Conservation (phyloP, 2,888 invertebrate species). For the Netelia virgata region DNA sequence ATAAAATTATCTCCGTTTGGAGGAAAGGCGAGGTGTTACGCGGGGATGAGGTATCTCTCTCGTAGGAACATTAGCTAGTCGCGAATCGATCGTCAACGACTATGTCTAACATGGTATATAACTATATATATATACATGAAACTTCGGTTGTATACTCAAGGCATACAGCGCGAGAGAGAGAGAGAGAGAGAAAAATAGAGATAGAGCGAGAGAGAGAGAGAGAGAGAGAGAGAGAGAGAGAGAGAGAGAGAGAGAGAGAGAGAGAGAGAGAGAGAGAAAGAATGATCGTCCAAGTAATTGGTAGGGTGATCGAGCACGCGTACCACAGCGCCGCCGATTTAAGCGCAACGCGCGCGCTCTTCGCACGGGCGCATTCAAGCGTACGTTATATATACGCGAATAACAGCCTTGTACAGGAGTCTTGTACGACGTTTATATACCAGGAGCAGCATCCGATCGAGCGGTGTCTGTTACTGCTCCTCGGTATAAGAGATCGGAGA, state of each 20-base stretch:
- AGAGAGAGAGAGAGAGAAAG: no score
- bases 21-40: not conserved
- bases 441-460: constrained; percentile 51
- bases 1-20: not conserved
- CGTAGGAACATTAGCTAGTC: not conserved
- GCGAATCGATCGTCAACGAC: constrained; percentile 30
- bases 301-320: constrained; percentile 53
- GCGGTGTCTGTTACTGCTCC: constrained; percentile 58
- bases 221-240: not conserved
- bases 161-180: constrained; percentile 1
- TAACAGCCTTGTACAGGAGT: constrained; percentile 41
- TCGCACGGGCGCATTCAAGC: constrained; percentile 14
- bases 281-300: constrained; percentile 51
- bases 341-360: constrained; percentile 9
- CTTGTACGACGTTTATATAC: constrained; percentile 13
- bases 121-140: not conserved
- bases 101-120: not conserved
- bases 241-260: not conserved
- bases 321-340: constrained; percentile 30
- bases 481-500: constrained; percentile 58
- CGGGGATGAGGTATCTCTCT: not conserved
- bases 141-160: not conserved
- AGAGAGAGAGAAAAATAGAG: not conserved
- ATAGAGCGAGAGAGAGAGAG: no score
- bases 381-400: constrained; percentile 32